phyloP scores from a whole-genome alignment of 2,888 invertebrate genomes.

The Leucophora obtusa region DNA sequence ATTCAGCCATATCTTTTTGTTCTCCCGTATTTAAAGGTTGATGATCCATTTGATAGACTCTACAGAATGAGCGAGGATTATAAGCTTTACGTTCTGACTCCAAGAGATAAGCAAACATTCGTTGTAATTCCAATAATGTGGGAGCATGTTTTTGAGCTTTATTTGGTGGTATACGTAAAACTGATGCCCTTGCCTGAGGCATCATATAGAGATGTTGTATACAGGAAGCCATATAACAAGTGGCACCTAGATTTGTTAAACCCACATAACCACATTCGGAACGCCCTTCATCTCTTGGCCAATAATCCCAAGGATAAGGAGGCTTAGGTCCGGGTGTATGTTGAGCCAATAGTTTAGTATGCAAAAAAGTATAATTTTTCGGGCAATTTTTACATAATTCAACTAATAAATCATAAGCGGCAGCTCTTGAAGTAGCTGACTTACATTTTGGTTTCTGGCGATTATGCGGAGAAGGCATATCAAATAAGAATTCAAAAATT shows the following conservation, averaged over 20 bases:
- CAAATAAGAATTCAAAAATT: conserved; percentile 93
- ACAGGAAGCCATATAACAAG: conserved; percentile 98
- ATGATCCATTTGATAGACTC: conserved; percentile 98
- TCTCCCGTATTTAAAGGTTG: conserved; percentile 97
- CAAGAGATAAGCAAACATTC: conserved; percentile 96
- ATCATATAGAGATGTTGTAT: conserved; percentile 99
- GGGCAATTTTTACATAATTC: conserved; percentile 91
- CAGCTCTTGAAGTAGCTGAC: conserved; percentile 91
- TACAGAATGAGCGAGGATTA: conserved; percentile 96
- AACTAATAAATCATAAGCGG: conserved; percentile 93
- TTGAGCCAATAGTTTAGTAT: conserved; percentile 89
- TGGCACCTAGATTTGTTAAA: conserved; percentile 95
- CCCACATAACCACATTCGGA: conserved; percentile 97
- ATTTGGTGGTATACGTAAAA: conserved; percentile 87
- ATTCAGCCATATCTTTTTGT: conserved; percentile 99
- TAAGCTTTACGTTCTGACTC: conserved; percentile 97
- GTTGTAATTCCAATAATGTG: conserved; percentile 91
- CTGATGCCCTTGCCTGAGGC: conserved; percentile 92
- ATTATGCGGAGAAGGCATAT: conserved; percentile 90
- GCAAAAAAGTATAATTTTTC: conserved; percentile 91
- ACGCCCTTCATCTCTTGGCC: conserved; percentile 97
- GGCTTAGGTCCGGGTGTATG: conserved; percentile 90
- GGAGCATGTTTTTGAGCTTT: conserved; percentile 88
- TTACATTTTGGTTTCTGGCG: conserved; percentile 96
- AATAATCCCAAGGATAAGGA: conserved; percentile 97